Conservation (phyloP, 2,113 vertebrate genomes). For the Struthio camelus region DNA sequence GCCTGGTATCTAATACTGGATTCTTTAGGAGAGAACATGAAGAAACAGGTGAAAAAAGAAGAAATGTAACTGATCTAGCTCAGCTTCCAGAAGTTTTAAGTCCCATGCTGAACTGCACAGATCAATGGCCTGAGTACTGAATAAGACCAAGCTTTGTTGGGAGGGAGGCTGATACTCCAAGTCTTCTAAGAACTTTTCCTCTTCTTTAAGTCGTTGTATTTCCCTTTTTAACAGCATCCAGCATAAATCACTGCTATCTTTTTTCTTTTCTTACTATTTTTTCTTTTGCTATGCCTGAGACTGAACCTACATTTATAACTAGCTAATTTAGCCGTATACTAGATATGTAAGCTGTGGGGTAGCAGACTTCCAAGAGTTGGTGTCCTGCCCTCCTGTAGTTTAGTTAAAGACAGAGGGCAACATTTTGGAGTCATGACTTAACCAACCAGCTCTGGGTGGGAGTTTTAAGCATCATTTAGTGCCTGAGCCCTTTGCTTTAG, state of each 20-base stretch:
- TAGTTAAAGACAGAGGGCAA: background rate
- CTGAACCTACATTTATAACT: background rate
- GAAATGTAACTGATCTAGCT: background rate
- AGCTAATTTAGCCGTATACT: background rate
- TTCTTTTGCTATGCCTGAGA: background rate
- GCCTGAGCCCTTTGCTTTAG: background rate
- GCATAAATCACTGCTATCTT: background rate
- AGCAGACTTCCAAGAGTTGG: background rate
- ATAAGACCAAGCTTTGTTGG: background rate
- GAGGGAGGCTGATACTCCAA: background rate
- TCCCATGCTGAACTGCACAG: background rate
- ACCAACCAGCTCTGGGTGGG: constrained; percentile 12
- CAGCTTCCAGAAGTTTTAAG: background rate
- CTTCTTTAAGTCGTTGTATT: background rate
- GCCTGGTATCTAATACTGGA: background rate
- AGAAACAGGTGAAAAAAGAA: background rate
- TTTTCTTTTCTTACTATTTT: background rate
- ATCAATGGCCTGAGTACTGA: background rate
- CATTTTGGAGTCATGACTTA: background rate
- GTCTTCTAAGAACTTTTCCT: background rate
- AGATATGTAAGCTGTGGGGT: background rate
- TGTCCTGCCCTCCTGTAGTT: background rate
- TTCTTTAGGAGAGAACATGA: background rate
- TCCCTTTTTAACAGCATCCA: background rate
- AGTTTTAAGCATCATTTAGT: background rate